A percentile compares a stretch with the other conserved stretches of the same genome.
Evolutionary conservation across 2,797 vertebrate genomes (phyloP).

Genomic region (Arnoldichthys spilopterus): DNA sequence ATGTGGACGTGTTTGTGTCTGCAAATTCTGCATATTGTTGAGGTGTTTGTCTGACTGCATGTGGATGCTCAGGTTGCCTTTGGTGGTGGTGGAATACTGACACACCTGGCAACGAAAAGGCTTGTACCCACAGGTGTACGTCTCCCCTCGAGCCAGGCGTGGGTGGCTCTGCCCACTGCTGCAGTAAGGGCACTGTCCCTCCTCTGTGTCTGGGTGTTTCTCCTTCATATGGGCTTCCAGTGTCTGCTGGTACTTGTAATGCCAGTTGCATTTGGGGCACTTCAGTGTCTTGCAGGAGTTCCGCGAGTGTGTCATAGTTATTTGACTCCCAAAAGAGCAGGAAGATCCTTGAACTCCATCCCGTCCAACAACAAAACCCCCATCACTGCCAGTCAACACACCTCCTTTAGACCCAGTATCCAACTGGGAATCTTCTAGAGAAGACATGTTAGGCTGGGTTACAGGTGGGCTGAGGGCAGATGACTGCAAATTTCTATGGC

Average conservation of each 20-base stretch:
- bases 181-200: constrained; percentile 91
- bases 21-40: constrained; percentile 95
- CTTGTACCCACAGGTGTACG: constrained; percentile 98
- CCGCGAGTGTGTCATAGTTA: constrained; percentile 98
- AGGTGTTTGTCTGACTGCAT: constrained; percentile 99
- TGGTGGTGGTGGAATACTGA: constrained; percentile 99
- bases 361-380: constrained; percentile 65
- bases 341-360: constrained; percentile 87
- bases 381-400: constrained; percentile 39
- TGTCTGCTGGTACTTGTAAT: constrained; percentile 99
- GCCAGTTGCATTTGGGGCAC: constrained; percentile 99
- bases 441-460: constrained; percentile 27
- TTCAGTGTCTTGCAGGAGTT: constrained; percentile 99
- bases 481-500: constrained; percentile 40
- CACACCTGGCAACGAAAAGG: constrained; percentile 99
- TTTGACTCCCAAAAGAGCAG: constrained; percentile 85
- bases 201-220: constrained; percentile 95
- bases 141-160: constrained; percentile 95
- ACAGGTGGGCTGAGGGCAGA: constrained; percentile 62
- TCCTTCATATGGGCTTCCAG: constrained; percentile 99
- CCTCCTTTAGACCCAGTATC: constrained; percentile 46
- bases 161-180: constrained; percentile 95
- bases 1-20: constrained; percentile 70
- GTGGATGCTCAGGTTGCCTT: constrained; percentile 99
- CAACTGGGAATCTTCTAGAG: constrained; percentile 39